Evolutionary conservation across 1,140 invertebrate species (phyloP).

Genomic region (Philopotamus ludificatus): DNA sequence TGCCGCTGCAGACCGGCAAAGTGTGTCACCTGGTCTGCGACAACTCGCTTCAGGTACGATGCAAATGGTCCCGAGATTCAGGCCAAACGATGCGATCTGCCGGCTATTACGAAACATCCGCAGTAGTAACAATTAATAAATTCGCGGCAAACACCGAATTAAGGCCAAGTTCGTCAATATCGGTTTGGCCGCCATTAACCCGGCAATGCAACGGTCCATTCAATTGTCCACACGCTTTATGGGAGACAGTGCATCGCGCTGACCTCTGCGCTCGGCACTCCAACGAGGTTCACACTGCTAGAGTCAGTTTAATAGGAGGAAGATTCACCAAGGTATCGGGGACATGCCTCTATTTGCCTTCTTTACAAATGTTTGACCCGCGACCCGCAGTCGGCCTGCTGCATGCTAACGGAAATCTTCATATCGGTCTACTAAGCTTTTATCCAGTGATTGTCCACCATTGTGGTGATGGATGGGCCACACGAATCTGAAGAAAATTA

Average conservation of each 20-base stretch:
- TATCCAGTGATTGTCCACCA: background rate
- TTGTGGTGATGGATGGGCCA: no score
- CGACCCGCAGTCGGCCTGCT: slow-evolving; percentile 10
- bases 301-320: slow-evolving; percentile 20
- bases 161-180: background rate
- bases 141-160: no score
- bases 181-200: background rate
- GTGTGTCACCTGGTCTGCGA: slow-evolving; percentile 9
- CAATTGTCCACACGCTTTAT: background rate
- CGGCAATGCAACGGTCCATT: background rate
- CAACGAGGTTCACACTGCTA: background rate
- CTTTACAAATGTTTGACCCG: slow-evolving; percentile 28
- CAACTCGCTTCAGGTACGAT: background rate
- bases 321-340: slow-evolving; percentile 30
- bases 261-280: slow-evolving; percentile 3
- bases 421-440: slow-evolving; percentile 20
- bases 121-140: no score
- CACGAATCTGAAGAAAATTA: no score
- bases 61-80: background rate
- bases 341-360: slow-evolving; percentile 30
- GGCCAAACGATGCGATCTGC: background rate
- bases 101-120: no score
- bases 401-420: slow-evolving; percentile 25
- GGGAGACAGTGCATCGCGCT: background rate
- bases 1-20: background rate